Evolutionary conservation across 1,140 invertebrate species (phyloP).

Genomic region (Bombus waltoni): DNA sequence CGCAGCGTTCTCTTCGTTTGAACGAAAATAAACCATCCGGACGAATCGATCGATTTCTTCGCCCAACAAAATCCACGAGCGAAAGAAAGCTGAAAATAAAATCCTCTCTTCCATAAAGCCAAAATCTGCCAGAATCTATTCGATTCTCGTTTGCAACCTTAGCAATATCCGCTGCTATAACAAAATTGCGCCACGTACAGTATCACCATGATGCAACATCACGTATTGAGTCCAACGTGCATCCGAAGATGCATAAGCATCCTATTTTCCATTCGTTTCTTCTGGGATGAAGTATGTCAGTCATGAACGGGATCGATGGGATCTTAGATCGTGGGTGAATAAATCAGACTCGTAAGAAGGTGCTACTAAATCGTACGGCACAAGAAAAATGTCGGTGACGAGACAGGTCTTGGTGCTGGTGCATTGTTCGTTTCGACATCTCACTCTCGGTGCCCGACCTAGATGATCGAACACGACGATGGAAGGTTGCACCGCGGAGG

Average conservation of each 20-base stretch:
- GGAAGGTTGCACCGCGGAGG: neutral
- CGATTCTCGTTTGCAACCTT: neutral
- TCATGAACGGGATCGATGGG: slow-evolving; percentile 35
- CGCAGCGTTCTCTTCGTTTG: neutral
- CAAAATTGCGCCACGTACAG: neutral
- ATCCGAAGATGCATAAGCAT: neutral
- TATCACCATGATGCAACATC: neutral
- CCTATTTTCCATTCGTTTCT: neutral
- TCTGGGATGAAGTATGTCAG: slow-evolving; percentile 50
- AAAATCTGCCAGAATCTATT: neutral
- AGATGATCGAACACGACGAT: neutral
- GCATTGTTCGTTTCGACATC: slow-evolving; percentile 40
- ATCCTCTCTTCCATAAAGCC: neutral
- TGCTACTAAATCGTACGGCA: slow-evolving; percentile 45
- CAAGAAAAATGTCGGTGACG: slow-evolving; percentile 44
- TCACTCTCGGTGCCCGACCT: neutral
- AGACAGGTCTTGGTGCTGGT: slow-evolving; percentile 61
- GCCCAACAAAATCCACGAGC: slow-evolving; percentile 13
- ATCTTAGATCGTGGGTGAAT: slow-evolving; percentile 5
- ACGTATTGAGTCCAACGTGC: neutral
- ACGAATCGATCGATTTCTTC: slow-evolving; percentile 8
- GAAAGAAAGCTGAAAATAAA: slow-evolving; percentile 1
- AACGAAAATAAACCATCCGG: neutral
- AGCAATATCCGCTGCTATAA: neutral
- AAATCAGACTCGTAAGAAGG: slow-evolving; percentile 14